Percentiles rank a stretch among this genome's conserved stretches.
phyloP scores from a whole-genome alignment of 1,140 invertebrate genomes.

The Leptinotarsa texana region DNA sequence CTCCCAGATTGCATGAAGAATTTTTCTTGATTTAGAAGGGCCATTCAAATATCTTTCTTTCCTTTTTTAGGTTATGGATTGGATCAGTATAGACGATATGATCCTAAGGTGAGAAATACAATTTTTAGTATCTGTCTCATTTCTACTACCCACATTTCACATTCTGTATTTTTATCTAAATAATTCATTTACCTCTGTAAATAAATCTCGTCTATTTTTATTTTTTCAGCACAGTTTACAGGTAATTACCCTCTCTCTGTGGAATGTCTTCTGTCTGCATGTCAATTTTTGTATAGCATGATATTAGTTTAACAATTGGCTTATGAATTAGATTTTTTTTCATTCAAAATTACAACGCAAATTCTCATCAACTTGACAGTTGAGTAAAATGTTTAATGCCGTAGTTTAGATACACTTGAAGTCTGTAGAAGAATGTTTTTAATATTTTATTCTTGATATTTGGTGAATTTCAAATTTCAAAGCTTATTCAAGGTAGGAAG shows the following conservation, averaged over 20 bases:
- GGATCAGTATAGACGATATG: slow-evolving; percentile 93
- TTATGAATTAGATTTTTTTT: slow-evolving; percentile 11
- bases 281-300: slow-evolving; percentile 11
- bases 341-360: neutral
- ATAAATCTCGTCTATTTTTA: slow-evolving; percentile 15
- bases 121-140: slow-evolving; percentile 11
- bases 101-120: slow-evolving; percentile 81
- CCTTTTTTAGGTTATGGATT: slow-evolving; percentile 80
- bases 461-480: neutral
- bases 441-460: neutral
- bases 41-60: neutral
- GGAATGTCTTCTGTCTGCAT: slow-evolving; percentile 14
- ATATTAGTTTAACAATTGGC: slow-evolving; percentile 15
- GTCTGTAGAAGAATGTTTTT: neutral
- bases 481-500: neutral
- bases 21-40: no score
- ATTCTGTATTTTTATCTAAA: no score
- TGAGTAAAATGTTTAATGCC: neutral
- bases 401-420: neutral
- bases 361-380: neutral
- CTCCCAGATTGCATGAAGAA: no score
- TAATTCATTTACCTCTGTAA: slow-evolving; percentile 4
- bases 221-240: slow-evolving; percentile 51
- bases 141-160: neutral
- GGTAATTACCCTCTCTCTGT: slow-evolving; percentile 44